Conservation (phyloP, 2,113 vertebrate genomes). For the Tetrax tetrax region DNA sequence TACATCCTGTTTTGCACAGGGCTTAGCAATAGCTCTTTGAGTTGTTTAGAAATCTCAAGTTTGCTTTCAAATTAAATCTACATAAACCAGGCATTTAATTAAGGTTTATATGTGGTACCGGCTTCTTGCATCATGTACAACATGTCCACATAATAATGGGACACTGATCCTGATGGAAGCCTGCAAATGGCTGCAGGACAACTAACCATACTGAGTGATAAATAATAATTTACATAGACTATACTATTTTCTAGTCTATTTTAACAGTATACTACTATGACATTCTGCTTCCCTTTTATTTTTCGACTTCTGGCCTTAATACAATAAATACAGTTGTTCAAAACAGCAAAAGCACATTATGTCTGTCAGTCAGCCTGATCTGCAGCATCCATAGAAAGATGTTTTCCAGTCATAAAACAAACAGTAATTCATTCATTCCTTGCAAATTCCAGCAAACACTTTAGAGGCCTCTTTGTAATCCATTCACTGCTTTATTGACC, state of each 20-base stretch:
- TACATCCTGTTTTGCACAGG: background rate
- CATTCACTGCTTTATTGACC: conserved; percentile 45
- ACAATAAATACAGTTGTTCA: background rate
- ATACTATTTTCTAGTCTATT: background rate
- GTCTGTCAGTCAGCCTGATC: background rate
- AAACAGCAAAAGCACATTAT: background rate
- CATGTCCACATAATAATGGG: rapidly evolving
- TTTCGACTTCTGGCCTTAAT: background rate
- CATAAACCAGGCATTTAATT: background rate
- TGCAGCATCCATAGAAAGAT: conserved; percentile 21
- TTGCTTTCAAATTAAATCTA: background rate
- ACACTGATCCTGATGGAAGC: background rate
- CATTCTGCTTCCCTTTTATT: background rate
- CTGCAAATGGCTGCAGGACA: background rate
- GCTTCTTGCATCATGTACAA: background rate
- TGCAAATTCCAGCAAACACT: conserved; percentile 55
- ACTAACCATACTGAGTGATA: background rate
- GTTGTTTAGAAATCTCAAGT: background rate
- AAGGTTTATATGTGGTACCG: background rate
- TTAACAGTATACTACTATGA: background rate
- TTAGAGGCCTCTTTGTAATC: conserved; percentile 39
- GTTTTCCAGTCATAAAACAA: conserved; percentile 31
- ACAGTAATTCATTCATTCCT: conserved; percentile 47
- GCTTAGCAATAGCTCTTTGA: background rate
- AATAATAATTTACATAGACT: background rate